Percentiles rank a stretch among this genome's conserved stretches.
Conservation (phyloP, 2,113 vertebrate species). For the Limanda limanda region DNA sequence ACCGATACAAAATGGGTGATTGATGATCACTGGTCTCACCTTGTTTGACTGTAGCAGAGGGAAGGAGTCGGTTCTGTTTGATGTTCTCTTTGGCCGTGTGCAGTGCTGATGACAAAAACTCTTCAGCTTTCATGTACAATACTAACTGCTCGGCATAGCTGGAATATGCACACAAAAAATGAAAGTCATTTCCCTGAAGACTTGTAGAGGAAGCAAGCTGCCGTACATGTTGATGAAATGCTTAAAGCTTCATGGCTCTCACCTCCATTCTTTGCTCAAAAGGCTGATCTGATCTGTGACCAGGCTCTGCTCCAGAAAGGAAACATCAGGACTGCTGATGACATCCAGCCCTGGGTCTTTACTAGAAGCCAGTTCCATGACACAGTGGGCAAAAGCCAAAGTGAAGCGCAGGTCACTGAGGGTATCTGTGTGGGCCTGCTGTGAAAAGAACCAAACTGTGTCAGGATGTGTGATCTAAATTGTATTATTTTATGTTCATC, state of each 20-base stretch:
- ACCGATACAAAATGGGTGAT: conserved; percentile 13
- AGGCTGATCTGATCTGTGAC: conserved; percentile 96
- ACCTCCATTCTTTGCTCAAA: conserved; percentile 96
- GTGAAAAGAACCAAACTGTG: conserved; percentile 27
- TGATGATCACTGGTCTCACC: conserved; percentile 76
- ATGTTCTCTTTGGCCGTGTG: conserved; percentile 91
- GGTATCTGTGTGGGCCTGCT: conserved; percentile 92
- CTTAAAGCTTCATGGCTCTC: conserved; percentile 25
- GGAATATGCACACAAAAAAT: conserved; percentile 44
- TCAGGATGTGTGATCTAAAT: conserved; percentile 1
- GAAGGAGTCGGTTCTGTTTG: conserved; percentile 87
- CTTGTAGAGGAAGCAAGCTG: neutral
- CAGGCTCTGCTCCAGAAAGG: conserved; percentile 90
- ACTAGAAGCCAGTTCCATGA: conserved; percentile 89
- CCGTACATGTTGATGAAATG: neutral
- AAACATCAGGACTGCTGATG: conserved; percentile 68
- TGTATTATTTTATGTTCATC: neutral
- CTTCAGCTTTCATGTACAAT: conserved; percentile 94
- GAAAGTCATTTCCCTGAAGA: neutral
- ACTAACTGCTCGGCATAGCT: conserved; percentile 95
- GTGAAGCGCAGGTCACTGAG: conserved; percentile 91
- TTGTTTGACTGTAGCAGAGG: conserved; percentile 93
- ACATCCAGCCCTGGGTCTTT: conserved; percentile 84
- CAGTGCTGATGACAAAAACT: conserved; percentile 89
- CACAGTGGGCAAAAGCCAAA: conserved; percentile 88